phyloP scores from a whole-genome alignment of 1,140 invertebrate genomes.

The Drosophila fuyamai region DNA sequence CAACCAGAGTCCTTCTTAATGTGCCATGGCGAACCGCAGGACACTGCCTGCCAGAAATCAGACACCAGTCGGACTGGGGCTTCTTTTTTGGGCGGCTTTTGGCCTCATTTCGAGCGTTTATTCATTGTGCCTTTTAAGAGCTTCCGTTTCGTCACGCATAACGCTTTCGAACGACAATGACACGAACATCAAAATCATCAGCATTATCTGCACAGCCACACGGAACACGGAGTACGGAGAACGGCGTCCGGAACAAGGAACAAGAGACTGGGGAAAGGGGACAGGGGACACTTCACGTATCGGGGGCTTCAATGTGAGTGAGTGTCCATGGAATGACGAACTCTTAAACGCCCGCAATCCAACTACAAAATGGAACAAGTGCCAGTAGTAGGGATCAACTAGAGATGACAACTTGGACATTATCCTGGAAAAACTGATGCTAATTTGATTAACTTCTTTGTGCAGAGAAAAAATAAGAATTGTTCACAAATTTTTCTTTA shows the following conservation, averaged over 20 bases:
- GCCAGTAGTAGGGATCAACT: neutral
- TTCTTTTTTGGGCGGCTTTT: conserved; percentile 57
- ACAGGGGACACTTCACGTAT: conserved; percentile 1
- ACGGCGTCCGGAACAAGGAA: neutral
- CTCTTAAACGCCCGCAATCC: conserved; percentile 29
- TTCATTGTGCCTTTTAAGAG: conserved; percentile 75
- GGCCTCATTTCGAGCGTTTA: conserved; percentile 71
- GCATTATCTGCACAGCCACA: conserved; percentile 59
- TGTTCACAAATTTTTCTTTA: no score
- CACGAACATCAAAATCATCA: conserved; percentile 79
- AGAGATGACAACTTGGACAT: conserved; percentile 12
- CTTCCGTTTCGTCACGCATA: conserved; percentile 78
- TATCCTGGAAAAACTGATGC: neutral
- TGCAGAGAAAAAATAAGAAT: no score
- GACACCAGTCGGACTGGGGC: conserved; percentile 29
- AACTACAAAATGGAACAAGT: conserved; percentile 53
- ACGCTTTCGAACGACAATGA: conserved; percentile 73
- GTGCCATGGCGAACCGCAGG: conserved; percentile 68
- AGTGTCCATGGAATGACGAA: conserved; percentile 31
- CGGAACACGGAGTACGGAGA: conserved; percentile 25
- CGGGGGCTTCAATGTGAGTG: conserved; percentile 8
- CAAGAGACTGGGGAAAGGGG: neutral
- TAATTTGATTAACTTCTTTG: neutral
- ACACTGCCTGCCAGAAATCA: conserved; percentile 38
- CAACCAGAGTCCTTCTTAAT: conserved; percentile 67